Evolutionary conservation across 2,888 invertebrate species (phyloP).

Genomic region (Tenthredo livida): DNA sequence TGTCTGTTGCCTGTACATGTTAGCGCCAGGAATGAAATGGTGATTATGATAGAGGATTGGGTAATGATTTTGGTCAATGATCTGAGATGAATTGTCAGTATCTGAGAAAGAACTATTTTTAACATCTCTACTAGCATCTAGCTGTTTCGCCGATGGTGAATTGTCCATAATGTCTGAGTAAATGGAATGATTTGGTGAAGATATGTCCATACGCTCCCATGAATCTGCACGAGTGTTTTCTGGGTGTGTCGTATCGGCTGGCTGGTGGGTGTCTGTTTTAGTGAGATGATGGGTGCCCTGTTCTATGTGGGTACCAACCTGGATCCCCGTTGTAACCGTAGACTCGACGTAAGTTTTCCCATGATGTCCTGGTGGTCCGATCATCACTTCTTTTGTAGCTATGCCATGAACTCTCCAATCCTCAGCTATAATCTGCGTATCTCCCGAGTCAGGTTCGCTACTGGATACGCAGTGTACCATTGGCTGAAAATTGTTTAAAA

Average conservation of each 20-base stretch:
- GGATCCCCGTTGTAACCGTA: slow-evolving; percentile 77
- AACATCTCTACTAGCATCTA: slow-evolving; percentile 63
- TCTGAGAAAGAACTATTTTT: slow-evolving; percentile 30
- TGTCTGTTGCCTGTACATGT: slow-evolving; percentile 70
- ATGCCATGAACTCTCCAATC: slow-evolving; percentile 74
- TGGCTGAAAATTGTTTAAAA: slow-evolving; percentile 78
- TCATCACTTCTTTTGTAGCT: slow-evolving; percentile 71
- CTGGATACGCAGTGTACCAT: slow-evolving; percentile 95
- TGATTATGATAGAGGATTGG: slow-evolving; percentile 70
- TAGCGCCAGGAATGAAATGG: slow-evolving; percentile 65
- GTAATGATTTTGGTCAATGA: slow-evolving; percentile 68
- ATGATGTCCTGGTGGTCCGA: slow-evolving; percentile 69
- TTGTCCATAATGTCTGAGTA: slow-evolving; percentile 74
- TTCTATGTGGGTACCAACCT: slow-evolving; percentile 77
- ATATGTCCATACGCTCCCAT: slow-evolving; percentile 74
- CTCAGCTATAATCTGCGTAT: slow-evolving; percentile 71
- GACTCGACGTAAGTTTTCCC: slow-evolving; percentile 75
- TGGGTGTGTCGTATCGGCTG: slow-evolving; percentile 77
- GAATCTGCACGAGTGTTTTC: slow-evolving; percentile 76
- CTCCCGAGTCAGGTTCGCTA: slow-evolving; percentile 88
- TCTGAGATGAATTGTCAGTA: slow-evolving; percentile 58
- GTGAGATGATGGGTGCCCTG: slow-evolving; percentile 74
- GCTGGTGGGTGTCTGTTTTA: slow-evolving; percentile 76
- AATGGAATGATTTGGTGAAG: slow-evolving; percentile 75
- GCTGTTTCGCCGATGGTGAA: slow-evolving; percentile 67